Percentiles rank a stretch among this genome's conserved stretches.
phyloP scores from a whole-genome alignment of 2,797 vertebrate species.

The Phalloptychus januarius region DNA sequence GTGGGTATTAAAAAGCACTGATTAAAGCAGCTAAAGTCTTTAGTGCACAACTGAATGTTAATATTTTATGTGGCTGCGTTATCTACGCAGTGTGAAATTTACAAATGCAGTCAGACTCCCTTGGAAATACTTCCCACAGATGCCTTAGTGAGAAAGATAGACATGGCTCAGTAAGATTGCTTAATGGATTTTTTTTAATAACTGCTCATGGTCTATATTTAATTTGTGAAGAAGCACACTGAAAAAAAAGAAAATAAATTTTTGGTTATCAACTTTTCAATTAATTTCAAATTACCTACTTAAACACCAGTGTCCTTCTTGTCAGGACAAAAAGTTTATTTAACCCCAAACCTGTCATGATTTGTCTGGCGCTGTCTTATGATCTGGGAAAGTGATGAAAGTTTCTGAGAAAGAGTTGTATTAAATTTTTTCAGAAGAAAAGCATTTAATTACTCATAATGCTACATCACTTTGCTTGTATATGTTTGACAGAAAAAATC shows the following conservation, averaged over 20 bases:
- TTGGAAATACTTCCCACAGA: not conserved
- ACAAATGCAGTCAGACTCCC: not conserved
- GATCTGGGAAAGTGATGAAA: no score
- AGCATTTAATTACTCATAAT: not conserved
- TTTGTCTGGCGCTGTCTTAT: no score
- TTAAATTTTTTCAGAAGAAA: not conserved
- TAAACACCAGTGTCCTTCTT: not conserved
- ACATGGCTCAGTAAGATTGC: not conserved
- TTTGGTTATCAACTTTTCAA: not conserved
- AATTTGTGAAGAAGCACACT: not conserved
- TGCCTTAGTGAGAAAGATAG: not conserved
- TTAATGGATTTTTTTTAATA: not conserved
- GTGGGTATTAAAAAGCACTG: not conserved
- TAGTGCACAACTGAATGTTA: not conserved
- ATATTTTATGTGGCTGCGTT: not conserved
- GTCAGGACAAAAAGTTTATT: not conserved
- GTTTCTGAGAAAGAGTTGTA: no score
- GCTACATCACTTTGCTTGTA: not conserved
- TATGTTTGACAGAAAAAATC: not conserved
- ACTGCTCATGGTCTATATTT: not conserved
- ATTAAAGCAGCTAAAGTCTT: not conserved
- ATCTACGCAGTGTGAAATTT: not conserved
- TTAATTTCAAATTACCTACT: not conserved
- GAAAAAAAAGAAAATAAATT: not conserved
- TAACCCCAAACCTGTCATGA: not conserved